Evolutionary conservation across 1,140 invertebrate genomes (phyloP), one percentile per base, ranked within the genome.

Genomic region (Saccostrea echinata): DNA sequence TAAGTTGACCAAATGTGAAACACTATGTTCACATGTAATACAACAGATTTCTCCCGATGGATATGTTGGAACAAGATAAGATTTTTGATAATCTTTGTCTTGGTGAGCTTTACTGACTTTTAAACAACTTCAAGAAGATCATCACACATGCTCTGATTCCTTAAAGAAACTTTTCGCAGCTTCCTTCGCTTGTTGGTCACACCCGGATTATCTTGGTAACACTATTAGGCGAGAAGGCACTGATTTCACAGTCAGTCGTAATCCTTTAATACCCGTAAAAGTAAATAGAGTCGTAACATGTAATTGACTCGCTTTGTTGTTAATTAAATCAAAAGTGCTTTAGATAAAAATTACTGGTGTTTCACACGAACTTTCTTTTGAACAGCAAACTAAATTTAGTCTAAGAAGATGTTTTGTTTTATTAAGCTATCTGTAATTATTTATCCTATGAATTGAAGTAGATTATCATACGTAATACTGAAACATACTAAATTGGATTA

Each of bases 61-160:
- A 76, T 76, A 76, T 76, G 68, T 76, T 76, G 27, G 68, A 76
- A 76, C 68, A 76, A 76, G 68, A 76, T 76, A 27, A 76, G 68
- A 33, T 33, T 76, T 33, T 33, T 2, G 68, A 76, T 76, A 76
- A 76, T 76, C 68, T 76, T 30, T 11, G 11, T 13, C 64, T 24
- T 12, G 68, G 30, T 16, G 68, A 76, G 27, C 24, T 76, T 76
- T 76, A 76, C 68, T 76, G 27, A 76, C 1, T 76, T 76, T 76
- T 76, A 76, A 2, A 76, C 68, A 76, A 76, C 68, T 76, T 76
- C 68, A 76, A 76, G 8, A 30, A 76, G 68, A 76, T 76, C 24
- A 76, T 76, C 68, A 33, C 68, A 76, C 68, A 11, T 76, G 68
- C 68, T 30, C 6, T 18, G 27, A 76, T 33, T 30, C 68, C 68